Percentiles rank a stretch among this genome's conserved stretches.
These are phyloP conservation scores for Ianthella basta DNA, from an alignment of 37 sponge, comb jelly and placozoan genomes.

Conservation along the genomic window DNA sequence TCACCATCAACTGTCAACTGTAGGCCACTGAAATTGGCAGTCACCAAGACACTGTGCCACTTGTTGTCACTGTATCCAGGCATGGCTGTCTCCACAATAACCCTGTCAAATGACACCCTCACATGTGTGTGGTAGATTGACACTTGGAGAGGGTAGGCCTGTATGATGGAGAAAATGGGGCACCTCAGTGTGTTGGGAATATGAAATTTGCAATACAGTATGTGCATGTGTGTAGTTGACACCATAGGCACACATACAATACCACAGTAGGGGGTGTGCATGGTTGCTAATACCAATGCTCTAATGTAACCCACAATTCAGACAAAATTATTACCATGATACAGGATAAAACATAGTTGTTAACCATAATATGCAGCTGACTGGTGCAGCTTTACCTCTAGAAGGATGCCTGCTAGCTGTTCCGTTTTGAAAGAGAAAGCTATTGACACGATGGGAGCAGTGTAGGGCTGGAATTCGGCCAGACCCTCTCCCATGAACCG, in stretches of 20 bases:
- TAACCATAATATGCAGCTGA: not conserved
- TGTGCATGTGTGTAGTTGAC: too few relatives aligned
- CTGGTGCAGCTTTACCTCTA: conserved; percentile 22
- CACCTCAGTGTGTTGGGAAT: too few relatives aligned
- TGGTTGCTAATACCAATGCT: too few relatives aligned
- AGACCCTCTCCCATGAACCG: conserved; percentile 63
- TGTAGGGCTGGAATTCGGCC: conserved; percentile 18
- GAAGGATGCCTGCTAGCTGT: conserved; percentile 47
- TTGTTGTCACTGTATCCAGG: conserved; percentile 42
- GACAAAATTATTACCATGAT: not conserved
- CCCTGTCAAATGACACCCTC: conserved; percentile 29
- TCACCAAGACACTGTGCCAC: conserved; percentile 60
- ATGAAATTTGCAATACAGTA: too few relatives aligned
- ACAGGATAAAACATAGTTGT: not conserved
- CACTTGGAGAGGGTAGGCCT: conserved; percentile 10
- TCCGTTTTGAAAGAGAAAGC: conserved; percentile 45
- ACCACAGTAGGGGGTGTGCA: too few relatives aligned
- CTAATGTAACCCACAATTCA: not conserved
- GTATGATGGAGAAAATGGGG: not conserved
- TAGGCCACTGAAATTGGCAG: not conserved
- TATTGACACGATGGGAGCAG: not conserved
- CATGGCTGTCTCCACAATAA: conserved; percentile 10
- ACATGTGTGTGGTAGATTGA: conserved; percentile 58
- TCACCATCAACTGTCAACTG: conserved; percentile 52
- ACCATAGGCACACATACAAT: too few relatives aligned